Evolutionary conservation across 2,113 vertebrate genomes (phyloP).

Genomic region (Spermophilus dauricus): DNA sequence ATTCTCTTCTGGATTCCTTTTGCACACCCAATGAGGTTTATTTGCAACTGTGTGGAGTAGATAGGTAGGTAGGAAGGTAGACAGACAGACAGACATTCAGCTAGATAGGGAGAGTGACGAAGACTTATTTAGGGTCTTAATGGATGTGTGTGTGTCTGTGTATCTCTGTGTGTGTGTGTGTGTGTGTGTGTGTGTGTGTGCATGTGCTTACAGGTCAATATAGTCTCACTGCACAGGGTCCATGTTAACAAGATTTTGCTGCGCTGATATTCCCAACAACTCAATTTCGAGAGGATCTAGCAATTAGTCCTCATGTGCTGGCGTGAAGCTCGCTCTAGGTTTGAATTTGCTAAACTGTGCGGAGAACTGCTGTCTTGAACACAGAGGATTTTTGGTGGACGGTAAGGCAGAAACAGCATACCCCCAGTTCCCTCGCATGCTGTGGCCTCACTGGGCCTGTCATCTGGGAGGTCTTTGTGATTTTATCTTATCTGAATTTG

Average conservation of each 20-base stretch:
- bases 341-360: neutral
- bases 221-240: neutral
- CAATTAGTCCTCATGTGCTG: neutral
- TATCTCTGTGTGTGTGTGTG: neutral
- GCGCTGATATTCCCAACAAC: neutral
- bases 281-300: neutral
- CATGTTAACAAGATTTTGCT: neutral
- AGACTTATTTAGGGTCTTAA: neutral
- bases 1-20: neutral
- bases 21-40: neutral
- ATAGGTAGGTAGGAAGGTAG: no score
- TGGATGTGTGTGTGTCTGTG: neutral
- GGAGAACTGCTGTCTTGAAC: neutral
- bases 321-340: neutral
- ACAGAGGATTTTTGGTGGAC: neutral
- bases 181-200: neutral
- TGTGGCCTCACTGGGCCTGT: neutral
- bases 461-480: slow-evolving; percentile 73
- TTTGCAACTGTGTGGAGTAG: neutral
- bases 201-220: neutral
- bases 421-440: neutral
- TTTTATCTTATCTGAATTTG: slow-evolving; percentile 80
- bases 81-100: no score
- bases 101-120: neutral
- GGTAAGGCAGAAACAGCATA: neutral